Base-by-base conservation (phyloP, 1,140 invertebrate species). In the Caenorhabditis brenneri region DNA sequence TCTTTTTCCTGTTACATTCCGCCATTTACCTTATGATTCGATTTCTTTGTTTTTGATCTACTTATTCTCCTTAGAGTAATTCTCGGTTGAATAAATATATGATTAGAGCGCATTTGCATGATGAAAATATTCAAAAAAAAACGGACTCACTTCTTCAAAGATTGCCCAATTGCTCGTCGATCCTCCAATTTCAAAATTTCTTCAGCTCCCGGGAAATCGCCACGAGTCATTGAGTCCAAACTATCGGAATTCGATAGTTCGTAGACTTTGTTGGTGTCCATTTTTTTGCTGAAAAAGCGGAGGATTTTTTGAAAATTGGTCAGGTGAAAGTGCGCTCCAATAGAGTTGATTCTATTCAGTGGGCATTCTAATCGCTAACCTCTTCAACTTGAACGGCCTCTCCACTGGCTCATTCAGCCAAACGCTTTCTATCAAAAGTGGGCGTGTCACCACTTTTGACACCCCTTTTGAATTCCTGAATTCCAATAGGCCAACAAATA, bases 361-460 rank as follows among this genome's bases (percentile, higher is more conserved):
- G n/a, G n/a, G n/a, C n/a, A n/a, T n/a, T n/a, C n/a, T n/a, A n/a
- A n/a, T n/a, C n/a, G n/a, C 58, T 65, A 12, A 74, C 65, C 36
- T 74, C 24, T 74, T 74, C 36, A 74, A 46, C 16, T 74, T 74
- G 24, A 19, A 74, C 33, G 36, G 65, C 15, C 36, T n/a, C n/a
- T 74, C 33, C 1, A 74, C 65, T 22, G 65, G 65, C 36, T 74
- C 65, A 74, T 74, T 74, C 36, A 74, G n/a, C 65, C 65, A 74
- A 24, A 74, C 36, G 10, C 36, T 42, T 27, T 24, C 36, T 7
- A 74, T 74, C 9, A 46, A 24, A 0, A 31, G 5, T 22, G 65
- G 65, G 10, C 36, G 19, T 46, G 65, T 42, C 65, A 74, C 65
- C 19, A 74, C 22, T 74, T 74, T 74, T 9, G 65, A 39, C 6